Base-by-base conservation (phyloP, 2,888 invertebrate species). In the Heliconius ismenius region DNA sequence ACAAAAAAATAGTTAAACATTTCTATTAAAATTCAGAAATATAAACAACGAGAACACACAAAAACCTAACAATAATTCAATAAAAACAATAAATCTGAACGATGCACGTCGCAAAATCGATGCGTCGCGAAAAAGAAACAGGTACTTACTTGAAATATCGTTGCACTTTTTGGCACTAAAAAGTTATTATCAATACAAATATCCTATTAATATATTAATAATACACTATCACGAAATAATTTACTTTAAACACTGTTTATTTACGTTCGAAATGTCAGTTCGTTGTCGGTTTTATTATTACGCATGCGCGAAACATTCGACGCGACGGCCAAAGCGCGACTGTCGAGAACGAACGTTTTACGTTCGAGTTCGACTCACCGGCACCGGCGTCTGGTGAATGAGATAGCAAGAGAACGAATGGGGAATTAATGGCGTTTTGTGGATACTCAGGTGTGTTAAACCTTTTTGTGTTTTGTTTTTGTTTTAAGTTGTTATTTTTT, bases 241-340 rank as follows among this genome's bases (percentile, higher is more conserved):
- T 67, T 24, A 43, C 9, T 43, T 43, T 43, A 67, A 67, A 67
- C 92, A 92, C 91, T 91, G 89, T 91, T 91, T 92, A 90, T 91
- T 92, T 92, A 91, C 91, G 88, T 89, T 88, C 88, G 87, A 87
- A 87, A 85, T 89, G 90, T 89, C 90, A 89, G 88, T 87, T 67
- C 67, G 39, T 67, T 24, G 6, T 11, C 84, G 86, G 87, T 81
- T 83, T 65, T 81, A 79, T 58, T 65, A 83, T 78, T 74, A 82
- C 93, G 92, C 92, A 91, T 91, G 92, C 93, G 93, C 87, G 86
- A 67, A 81, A 80, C 84, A 60, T 86, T 84, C 83, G 76, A 83
- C 81, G 76, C 82, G 84, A 83, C 87, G 85, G 86, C 86, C 88
- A 86, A 87, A 89, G 89, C 86, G 85, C 88, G 84, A 90, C 90